A percentile compares a stretch with the other conserved stretches of the same genome.
phyloP scores from a whole-genome alignment of 2,888 invertebrate species.

The Microctonus hyperodae region DNA sequence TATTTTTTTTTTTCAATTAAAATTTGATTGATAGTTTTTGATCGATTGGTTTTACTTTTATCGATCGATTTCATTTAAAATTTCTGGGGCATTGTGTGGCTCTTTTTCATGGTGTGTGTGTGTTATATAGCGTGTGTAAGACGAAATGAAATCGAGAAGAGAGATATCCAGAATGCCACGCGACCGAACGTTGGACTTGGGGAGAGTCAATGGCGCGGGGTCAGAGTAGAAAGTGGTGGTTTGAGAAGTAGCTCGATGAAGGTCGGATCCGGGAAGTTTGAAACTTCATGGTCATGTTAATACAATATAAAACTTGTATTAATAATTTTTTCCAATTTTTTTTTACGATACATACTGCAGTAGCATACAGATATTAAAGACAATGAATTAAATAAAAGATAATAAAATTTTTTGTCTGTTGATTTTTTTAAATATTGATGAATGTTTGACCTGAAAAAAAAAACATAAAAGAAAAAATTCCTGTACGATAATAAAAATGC shows the following conservation, averaged over 20 bases:
- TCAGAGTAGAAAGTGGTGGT: slow-evolving; percentile 62
- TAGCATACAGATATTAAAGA: not conserved
- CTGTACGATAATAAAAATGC: not conserved
- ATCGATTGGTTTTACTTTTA: slow-evolving; percentile 25
- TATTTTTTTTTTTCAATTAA: not conserved
- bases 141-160: slow-evolving; percentile 59
- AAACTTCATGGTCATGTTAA: slow-evolving; percentile 37
- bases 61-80: slow-evolving; percentile 28
- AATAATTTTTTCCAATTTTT: not conserved
- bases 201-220: slow-evolving; percentile 44
- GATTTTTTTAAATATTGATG: not conserved
- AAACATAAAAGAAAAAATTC: too few relatives aligned
- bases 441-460: not conserved
- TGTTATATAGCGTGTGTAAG: slow-evolving; percentile 29
- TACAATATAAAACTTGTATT: slow-evolving; percentile 26
- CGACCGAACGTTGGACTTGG: slow-evolving; percentile 19
- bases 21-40: not conserved
- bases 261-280: slow-evolving; percentile 61
- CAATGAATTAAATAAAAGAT: too few relatives aligned
- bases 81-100: slow-evolving; percentile 12
- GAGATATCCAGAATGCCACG: slow-evolving; percentile 11
- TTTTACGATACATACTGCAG: slow-evolving; percentile 13
- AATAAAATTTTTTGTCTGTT: too few relatives aligned
- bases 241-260: slow-evolving; percentile 54
- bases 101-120: slow-evolving; percentile 26